A percentile compares a stretch with the other conserved stretches of the same genome.
phyloP scores from a whole-genome alignment of 1,140 invertebrate species.

The Trialeurodes vaporariorum region DNA sequence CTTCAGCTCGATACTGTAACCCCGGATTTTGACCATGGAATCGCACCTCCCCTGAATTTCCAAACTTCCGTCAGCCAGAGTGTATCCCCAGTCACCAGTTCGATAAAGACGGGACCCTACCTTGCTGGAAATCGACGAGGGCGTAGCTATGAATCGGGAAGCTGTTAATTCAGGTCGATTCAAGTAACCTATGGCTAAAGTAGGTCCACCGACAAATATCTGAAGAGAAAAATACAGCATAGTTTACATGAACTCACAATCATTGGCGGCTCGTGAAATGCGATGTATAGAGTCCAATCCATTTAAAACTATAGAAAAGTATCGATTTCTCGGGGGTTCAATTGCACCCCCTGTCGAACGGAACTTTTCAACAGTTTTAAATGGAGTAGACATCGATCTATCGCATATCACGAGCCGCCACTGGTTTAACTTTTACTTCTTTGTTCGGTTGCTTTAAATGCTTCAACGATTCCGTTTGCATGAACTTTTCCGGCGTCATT shows the following conservation, averaged over 20 bases:
- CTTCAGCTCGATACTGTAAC: slow-evolving; percentile 41
- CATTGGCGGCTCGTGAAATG: no score
- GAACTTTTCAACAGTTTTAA: no score
- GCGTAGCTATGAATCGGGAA: slow-evolving; percentile 33
- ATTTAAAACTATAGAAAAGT: no score
- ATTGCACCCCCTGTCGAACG: no score
- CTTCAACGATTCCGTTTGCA: no score
- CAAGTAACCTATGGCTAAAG: slow-evolving; percentile 39
- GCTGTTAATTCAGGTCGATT: slow-evolving; percentile 39
- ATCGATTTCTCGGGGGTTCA: no score
- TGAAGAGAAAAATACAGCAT: slow-evolving; percentile 10
- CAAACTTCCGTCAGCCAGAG: slow-evolving; percentile 37
- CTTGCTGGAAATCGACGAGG: slow-evolving; percentile 12
- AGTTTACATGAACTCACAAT: background rate
- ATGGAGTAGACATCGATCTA: no score
- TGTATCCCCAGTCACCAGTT: slow-evolving; percentile 41
- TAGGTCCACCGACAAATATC: slow-evolving; percentile 41
- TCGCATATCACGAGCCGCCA: no score
- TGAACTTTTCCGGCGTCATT: background rate
- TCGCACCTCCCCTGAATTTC: slow-evolving; percentile 43
- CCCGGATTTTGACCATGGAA: slow-evolving; percentile 42
- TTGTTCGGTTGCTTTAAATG: no score
- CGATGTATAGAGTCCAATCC: no score
- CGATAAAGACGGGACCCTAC: slow-evolving; percentile 33
- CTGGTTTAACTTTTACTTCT: no score